Percentiles rank a stretch among this genome's conserved stretches.
Conservation (phyloP, 2,888 invertebrate species). For the Nipponacmea schrenckii region DNA sequence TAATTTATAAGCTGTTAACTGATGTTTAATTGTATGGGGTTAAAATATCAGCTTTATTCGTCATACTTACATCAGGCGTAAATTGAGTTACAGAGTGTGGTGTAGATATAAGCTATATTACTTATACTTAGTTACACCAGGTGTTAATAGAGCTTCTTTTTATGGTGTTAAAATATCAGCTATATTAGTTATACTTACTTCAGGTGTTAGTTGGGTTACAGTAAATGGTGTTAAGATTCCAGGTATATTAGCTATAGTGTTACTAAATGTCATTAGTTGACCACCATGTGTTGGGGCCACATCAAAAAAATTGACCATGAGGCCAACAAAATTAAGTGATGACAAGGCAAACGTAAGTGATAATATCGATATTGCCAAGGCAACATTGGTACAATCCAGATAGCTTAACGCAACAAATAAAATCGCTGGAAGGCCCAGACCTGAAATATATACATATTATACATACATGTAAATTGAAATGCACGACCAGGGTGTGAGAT, state of each 20-base stretch:
- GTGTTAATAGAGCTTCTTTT: too few relatives aligned
- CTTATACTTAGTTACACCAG: too few relatives aligned
- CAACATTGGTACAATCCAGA: conserved; percentile 42
- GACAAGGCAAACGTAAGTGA: conserved; percentile 40
- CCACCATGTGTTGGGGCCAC: conserved; percentile 39
- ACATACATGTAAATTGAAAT: not conserved
- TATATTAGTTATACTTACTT: conserved; percentile 17
- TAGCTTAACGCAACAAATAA: conserved; percentile 48
- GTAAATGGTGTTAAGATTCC: conserved; percentile 40
- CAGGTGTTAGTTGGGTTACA: conserved; percentile 36
- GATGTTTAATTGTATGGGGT: too few relatives aligned
- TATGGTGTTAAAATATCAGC: not conserved
- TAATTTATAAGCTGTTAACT: too few relatives aligned
- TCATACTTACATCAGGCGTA: too few relatives aligned
- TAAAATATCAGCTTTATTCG: too few relatives aligned
- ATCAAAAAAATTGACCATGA: conserved; percentile 35
- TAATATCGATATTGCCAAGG: conserved; percentile 44
- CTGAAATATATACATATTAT: conserved; percentile 34
- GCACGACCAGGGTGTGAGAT: not conserved
- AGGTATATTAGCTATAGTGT: conserved; percentile 32
- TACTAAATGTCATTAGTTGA: conserved; percentile 32
- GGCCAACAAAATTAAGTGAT: conserved; percentile 47
- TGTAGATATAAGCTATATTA: too few relatives aligned
- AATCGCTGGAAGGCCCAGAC: conserved; percentile 42
- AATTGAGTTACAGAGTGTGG: too few relatives aligned